These are phyloP conservation scores for Tolmerus cingulatus DNA, from an alignment of 2,888 invertebrate genomes.

Conservation along the genomic window DNA sequence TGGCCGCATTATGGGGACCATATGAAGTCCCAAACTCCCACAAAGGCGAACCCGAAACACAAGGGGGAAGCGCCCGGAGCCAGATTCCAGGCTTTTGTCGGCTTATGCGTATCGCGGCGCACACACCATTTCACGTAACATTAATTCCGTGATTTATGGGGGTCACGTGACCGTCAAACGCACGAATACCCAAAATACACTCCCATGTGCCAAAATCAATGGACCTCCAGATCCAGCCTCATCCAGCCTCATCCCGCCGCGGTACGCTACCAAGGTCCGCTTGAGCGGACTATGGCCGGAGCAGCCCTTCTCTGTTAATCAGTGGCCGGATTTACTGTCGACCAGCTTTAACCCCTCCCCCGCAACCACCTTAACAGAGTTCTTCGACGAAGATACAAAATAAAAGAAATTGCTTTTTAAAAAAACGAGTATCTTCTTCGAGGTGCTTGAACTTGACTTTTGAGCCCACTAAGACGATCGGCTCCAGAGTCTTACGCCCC, in stretches of 20 bases:
- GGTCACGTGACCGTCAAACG: conserved; percentile 65
- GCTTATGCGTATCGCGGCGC: conserved; percentile 50
- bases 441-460: conserved; percentile 31
- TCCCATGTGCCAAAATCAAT: conserved; percentile 43
- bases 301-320: conserved; percentile 12
- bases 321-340: conserved; percentile 9
- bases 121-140: conserved; percentile 65
- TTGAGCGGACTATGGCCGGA: background rate
- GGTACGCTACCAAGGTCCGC: background rate
- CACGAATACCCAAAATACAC: conserved; percentile 55
- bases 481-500: conserved; percentile 9
- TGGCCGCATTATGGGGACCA: background rate
- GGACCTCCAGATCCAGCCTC: conserved; percentile 26
- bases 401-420: background rate
- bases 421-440: background rate
- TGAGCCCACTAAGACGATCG: conserved; percentile 29
- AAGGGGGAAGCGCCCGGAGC: conserved; percentile 20
- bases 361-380: background rate
- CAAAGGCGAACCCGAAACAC: background rate
- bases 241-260: background rate
- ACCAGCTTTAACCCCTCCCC: background rate
- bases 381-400: background rate
- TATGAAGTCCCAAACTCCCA: conserved; percentile 16
- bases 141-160: conserved; percentile 65
- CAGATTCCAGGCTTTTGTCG: conserved; percentile 36